Percentiles rank a stretch among this genome's conserved stretches.
These are phyloP conservation scores for Actinia equina DNA, from an alignment of 64 coral and sea anemone species.

Conservation along the genomic window DNA sequence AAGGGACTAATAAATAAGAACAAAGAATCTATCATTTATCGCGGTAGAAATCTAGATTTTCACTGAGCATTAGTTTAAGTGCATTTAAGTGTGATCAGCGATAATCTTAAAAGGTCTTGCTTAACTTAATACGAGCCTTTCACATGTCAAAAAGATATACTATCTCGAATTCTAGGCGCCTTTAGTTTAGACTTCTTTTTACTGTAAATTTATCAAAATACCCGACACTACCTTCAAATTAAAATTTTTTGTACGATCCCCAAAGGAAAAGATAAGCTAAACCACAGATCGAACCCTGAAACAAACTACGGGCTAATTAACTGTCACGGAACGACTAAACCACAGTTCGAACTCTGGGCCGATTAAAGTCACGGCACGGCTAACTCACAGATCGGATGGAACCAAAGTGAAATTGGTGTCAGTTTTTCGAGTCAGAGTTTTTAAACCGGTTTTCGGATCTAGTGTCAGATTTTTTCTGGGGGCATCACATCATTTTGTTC, in stretches of 20 bases:
- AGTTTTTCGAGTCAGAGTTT: too few relatives aligned
- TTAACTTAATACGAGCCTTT: neutral
- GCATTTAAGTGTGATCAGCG: neutral
- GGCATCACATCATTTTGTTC: too few relatives aligned
- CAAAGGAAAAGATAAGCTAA: neutral
- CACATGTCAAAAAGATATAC: neutral
- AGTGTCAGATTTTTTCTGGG: too few relatives aligned
- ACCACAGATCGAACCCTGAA: too few relatives aligned
- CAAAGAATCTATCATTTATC: neutral
- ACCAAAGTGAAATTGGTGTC: too few relatives aligned
- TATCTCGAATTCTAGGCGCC: neutral
- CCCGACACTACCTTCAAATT: neutral
- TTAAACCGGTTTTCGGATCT: too few relatives aligned
- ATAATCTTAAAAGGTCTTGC: slow-evolving; percentile 12
- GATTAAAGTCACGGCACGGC: too few relatives aligned
- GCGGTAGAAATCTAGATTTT: neutral
- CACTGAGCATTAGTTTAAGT: neutral
- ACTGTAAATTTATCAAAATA: neutral
- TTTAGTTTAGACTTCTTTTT: neutral
- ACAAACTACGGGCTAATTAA: too few relatives aligned
- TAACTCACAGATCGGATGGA: too few relatives aligned
- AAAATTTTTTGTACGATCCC: too few relatives aligned
- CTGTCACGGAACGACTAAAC: too few relatives aligned
- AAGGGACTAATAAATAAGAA: neutral
- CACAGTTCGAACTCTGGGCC: too few relatives aligned